Base-by-base conservation (phyloP, 2,113 vertebrate species). In the Syrmaticus mikado region DNA sequence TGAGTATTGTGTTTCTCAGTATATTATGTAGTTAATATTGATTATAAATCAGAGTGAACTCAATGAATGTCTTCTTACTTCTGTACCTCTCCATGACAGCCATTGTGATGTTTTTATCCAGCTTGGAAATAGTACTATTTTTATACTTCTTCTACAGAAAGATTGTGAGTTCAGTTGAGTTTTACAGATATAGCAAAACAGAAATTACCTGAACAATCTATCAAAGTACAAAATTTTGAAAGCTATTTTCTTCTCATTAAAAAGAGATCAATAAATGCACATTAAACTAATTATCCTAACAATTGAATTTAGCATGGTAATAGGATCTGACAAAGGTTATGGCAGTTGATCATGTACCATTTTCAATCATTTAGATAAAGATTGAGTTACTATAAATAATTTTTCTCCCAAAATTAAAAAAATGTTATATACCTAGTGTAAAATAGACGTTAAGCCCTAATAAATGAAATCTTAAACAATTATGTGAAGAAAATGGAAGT, bases 1-100 rank as follows among this genome's bases (percentile, higher is more conserved):
- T 52, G 20, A 93, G 74, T 45, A 90, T 11, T 80, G 81, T 53
- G 27, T 30, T 93, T 95, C 68, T 82, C 77, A 82, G 84, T 94
- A 87, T 79, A 65, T 97, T 93, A 95, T 86, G 74, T 70, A 73
- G 92, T 97, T 97, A 97, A 94, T 93, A 97, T 95, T 96, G 97
- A 97, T 97, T 96, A 87, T 71, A 96, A 94, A 94, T 96, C 92
- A 89, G 57, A 73, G 65, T 46, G 57, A 74, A n/a, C 85, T 89
- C 71, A 67, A 84, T 64, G 46, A 68, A 95, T 86, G n/a, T 13
- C 1, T 45, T 58, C 57, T 46, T 32, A 32, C 58, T 76, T 41
- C 52, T 72, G 53, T 72, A 40, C 17, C 6, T 6, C 68, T 45
- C n/a, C 2, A 7, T 61, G 57, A 88, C 57, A 83, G 36, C 16